These are phyloP conservation scores for Hypolimnas misippus DNA, from an alignment of 2,888 invertebrate species.

Conservation along the genomic window DNA sequence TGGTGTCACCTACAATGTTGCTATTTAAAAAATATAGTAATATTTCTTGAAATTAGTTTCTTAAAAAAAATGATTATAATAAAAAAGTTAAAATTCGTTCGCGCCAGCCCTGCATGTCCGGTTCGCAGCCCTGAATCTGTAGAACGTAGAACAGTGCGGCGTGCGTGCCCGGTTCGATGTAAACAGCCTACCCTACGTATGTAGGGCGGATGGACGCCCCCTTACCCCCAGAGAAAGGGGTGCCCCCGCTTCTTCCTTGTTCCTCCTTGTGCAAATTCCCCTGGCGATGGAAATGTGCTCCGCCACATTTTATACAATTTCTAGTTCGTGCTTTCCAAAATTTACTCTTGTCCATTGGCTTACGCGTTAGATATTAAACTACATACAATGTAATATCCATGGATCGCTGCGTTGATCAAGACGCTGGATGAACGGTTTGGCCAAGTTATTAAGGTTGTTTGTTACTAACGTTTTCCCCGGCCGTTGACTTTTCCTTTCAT, in stretches of 20 bases:
- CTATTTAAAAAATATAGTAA: not conserved
- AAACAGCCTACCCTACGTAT: constrained; percentile 80
- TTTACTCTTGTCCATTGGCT: constrained; percentile 53
- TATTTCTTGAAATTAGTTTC: not conserved
- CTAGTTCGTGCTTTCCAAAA: constrained; percentile 72
- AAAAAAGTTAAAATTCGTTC: not conserved
- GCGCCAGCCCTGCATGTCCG: constrained; percentile 77
- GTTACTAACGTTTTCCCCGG: constrained; percentile 65
- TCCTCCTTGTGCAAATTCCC: constrained; percentile 84
- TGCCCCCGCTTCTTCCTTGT: constrained; percentile 81
- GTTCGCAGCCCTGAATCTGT: constrained; percentile 80
- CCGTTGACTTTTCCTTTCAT: constrained; percentile 73
- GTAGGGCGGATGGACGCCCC: constrained; percentile 79
- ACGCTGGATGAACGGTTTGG: constrained; percentile 61
- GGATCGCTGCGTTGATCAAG: constrained; percentile 55
- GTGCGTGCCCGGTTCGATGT: constrained; percentile 81
- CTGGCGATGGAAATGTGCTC: constrained; percentile 83
- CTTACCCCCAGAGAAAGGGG: constrained; percentile 77
- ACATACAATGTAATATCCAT: constrained; percentile 35
- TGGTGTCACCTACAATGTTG: too few relatives aligned
- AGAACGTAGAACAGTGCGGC: constrained; percentile 75
- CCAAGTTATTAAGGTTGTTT: constrained; percentile 68
- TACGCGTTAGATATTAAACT: constrained; percentile 44
- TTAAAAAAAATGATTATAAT: not conserved
- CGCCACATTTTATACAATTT: constrained; percentile 84